A percentile compares a stretch with the other conserved stretches of the same genome.
These are phyloP conservation scores for Cataglyphis cursor DNA, from an alignment of 2,888 invertebrate species.

Conservation along the genomic window DNA sequence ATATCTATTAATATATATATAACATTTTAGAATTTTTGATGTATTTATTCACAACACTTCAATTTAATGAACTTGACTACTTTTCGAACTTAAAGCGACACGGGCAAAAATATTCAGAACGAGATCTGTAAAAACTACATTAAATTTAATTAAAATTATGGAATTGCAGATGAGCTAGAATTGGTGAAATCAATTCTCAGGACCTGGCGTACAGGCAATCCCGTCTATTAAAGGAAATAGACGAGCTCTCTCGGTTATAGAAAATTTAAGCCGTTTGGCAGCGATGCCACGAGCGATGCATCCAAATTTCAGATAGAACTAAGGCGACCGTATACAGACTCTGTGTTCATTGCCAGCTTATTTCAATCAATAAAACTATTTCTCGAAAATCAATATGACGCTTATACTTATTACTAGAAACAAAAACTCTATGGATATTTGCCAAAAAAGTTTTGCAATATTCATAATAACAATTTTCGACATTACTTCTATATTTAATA, in stretches of 20 bases:
- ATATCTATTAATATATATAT: background rate
- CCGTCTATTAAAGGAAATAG: background rate
- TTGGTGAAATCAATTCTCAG: constrained; percentile 13
- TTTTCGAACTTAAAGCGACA: background rate
- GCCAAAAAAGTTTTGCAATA: background rate
- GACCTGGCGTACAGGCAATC: background rate
- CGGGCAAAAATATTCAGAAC: background rate
- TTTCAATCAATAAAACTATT: constrained; percentile 18
- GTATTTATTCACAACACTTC: background rate
- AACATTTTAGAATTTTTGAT: background rate
- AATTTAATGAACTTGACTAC: background rate
- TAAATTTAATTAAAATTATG: constrained; percentile 11
- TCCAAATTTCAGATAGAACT: background rate
- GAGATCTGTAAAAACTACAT: background rate
- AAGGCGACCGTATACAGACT: constrained; percentile 7
- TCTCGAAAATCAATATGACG: background rate
- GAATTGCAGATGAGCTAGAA: constrained; percentile 20
- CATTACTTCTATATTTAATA: background rate
- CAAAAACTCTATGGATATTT: background rate
- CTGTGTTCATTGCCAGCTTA: background rate
- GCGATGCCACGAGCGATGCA: background rate
- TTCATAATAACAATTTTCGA: background rate
- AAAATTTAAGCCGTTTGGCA: constrained; percentile 47
- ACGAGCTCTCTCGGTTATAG: background rate
- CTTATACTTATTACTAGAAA: background rate